These are phyloP conservation scores for Drosophila kohkoa DNA, from an alignment of 1,140 invertebrate species.

Conservation along the genomic window DNA sequence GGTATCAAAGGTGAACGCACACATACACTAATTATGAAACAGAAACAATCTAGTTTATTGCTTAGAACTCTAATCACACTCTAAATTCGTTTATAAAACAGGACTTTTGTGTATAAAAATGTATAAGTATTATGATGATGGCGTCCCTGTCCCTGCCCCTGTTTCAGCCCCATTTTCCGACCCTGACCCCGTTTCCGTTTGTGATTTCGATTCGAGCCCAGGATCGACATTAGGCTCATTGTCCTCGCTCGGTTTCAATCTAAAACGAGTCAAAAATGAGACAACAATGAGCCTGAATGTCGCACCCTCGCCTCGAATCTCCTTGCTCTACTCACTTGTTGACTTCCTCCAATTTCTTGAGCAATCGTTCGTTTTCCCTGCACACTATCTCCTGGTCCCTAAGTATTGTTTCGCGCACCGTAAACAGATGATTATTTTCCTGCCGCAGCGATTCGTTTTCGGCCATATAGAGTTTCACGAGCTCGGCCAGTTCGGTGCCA, in stretches of 20 bases:
- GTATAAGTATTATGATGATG: background rate
- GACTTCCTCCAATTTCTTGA: constrained; percentile 94
- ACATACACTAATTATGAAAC: constrained; percentile 86
- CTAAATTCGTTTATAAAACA: constrained; percentile 62
- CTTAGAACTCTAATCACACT: constrained; percentile 72
- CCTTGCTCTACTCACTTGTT: constrained; percentile 89
- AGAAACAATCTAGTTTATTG: constrained; percentile 60
- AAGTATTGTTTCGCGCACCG: constrained; percentile 91
- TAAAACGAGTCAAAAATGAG: constrained; percentile 80
- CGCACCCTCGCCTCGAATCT: constrained; percentile 19
- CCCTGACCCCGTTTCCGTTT: background rate
- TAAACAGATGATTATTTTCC: constrained; percentile 95
- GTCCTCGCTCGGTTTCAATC: constrained; percentile 74
- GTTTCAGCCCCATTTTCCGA: background rate
- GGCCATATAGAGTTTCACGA: constrained; percentile 92
- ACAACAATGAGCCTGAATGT: constrained; percentile 76
- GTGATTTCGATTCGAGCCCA: background rate
- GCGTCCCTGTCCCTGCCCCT: background rate
- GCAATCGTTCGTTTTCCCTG: constrained; percentile 94
- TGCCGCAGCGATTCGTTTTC: constrained; percentile 94
- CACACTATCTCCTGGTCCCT: constrained; percentile 96
- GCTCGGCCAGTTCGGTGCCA: constrained; percentile 88
- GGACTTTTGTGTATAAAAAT: constrained; percentile 17
- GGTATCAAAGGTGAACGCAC: constrained; percentile 92
- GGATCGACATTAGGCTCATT: constrained; percentile 62